A percentile compares a stretch with the other conserved stretches of the same genome.
These are phyloP conservation scores for Pachyseris speciosa DNA, from an alignment of 64 coral and sea anemone genomes.

Conservation along the genomic window DNA sequence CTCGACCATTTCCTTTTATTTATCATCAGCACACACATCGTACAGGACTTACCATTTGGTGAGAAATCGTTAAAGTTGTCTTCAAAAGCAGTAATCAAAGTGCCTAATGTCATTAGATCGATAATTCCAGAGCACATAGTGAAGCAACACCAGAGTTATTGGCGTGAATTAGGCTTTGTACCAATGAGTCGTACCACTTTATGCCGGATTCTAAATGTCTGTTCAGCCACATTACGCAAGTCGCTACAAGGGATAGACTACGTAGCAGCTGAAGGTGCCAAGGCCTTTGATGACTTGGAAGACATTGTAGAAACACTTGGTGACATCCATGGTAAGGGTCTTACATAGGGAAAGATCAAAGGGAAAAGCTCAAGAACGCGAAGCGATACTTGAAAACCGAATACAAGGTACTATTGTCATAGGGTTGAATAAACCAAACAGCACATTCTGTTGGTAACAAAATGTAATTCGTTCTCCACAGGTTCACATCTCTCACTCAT, in stretches of 20 bases:
- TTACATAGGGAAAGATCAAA: constrained; percentile 35
- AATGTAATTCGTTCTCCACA: constrained; percentile 1
- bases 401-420: constrained; percentile 37
- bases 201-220: no score
- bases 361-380: constrained; percentile 30
- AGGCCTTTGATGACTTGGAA: constrained; percentile 18
- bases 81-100: no score
- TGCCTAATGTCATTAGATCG: no score
- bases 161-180: no score
- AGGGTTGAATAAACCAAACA: background rate
- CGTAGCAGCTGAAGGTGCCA: constrained; percentile 25
- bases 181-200: no score
- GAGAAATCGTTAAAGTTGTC: no score
- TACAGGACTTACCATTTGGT: no score
- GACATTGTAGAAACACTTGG: constrained; percentile 24
- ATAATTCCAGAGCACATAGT: no score
- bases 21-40: no score
- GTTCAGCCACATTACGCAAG: no score
- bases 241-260: constrained; percentile 43
- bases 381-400: constrained; percentile 47
- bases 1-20: no score
- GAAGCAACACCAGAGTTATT: no score
- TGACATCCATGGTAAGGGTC: constrained; percentile 13
- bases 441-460: background rate
- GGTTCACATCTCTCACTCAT: constrained; percentile 10